A percentile compares a stretch with the other conserved stretches of the same genome.
phyloP scores from a whole-genome alignment of 2,888 invertebrate genomes.

The Dioctria rufipes region DNA sequence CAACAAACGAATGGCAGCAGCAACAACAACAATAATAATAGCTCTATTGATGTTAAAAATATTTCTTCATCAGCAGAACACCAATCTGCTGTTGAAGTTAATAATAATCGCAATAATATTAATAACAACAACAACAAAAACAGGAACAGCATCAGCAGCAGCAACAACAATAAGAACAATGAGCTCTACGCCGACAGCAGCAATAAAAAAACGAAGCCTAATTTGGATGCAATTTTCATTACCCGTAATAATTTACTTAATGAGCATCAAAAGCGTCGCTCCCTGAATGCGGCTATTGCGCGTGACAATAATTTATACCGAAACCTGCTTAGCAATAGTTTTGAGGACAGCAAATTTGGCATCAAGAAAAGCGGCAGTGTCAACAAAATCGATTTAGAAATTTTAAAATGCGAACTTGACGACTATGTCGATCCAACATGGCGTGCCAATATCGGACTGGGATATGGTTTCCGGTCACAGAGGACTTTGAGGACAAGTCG shows the following conservation, averaged over 20 bases:
- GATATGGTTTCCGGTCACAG: conserved; percentile 58
- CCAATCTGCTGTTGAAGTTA: background rate
- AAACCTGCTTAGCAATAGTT: conserved; percentile 58
- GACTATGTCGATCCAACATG: conserved; percentile 60
- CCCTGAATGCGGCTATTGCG: conserved; percentile 57
- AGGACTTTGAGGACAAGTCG: conserved; percentile 50
- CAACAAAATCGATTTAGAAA: conserved; percentile 60
- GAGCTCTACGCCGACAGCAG: background rate
- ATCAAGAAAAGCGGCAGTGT: conserved; percentile 60
- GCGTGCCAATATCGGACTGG: conserved; percentile 55
- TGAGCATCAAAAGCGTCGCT: conserved; percentile 52
- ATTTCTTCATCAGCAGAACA: background rate
- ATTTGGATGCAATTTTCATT: conserved; percentile 54
- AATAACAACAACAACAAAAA: conserved; percentile 8
- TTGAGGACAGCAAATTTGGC: conserved; percentile 59
- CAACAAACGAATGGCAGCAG: background rate
- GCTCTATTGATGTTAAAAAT: background rate
- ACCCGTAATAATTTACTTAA: conserved; percentile 56
- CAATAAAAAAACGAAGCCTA: conserved; percentile 29
- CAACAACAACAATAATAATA: conserved; percentile 5
- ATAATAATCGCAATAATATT: conserved; percentile 32
- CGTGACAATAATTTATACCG: conserved; percentile 59
- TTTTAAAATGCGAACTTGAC: conserved; percentile 60
- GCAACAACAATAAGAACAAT: conserved; percentile 24
- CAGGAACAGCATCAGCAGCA: too few species aligned